Base-by-base conservation (phyloP, 2,888 invertebrate genomes). In the Notocelia uddmanniana region DNA sequence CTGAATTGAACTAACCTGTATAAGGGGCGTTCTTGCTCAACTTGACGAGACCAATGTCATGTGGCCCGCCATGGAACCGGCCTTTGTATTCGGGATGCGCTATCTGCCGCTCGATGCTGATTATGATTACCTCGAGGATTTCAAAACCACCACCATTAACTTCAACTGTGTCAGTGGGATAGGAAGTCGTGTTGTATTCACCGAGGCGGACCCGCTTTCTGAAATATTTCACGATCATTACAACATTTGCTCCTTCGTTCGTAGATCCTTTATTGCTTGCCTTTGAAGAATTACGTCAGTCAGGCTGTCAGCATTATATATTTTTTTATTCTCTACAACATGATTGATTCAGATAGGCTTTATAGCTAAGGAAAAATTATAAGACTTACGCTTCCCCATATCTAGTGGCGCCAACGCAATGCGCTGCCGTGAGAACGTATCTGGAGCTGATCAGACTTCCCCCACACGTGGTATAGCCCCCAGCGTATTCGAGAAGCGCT, bases 351-450 rank as follows among this genome's bases (percentile, higher is more conserved):
- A 31, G 8, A 31, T 31, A 31, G 8, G 41, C 5, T 41, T 41
- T 15, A 15, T 15, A 5, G 31, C 8, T 31, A 31, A 31, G 8
- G 31, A 31, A 45, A n/a, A 6, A 45, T 41, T 41, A 41, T n/a
- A 45, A 13, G 45, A 37, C 72, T 72, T 45, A 72, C 72, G 72
- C 58, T 19, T 58, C 77, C 73, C 90, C 90, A 34, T 85, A 76
- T 41, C 68, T 76, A 8, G 64, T 80, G 72, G 55, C 87, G 11
- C 76, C 81, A 11, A 91, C 80, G 73, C 94, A 94, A 82, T 94
- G 94, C 0, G 90, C 93, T 1, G 94, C 94, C 8, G 93, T 94
- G 23, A 94, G 73, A 9, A 93, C 85, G 74, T 92, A 93, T 82
- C 84, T 81, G 3, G 79, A 74, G 63, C 85, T 90, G 68, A 94